These are phyloP conservation scores for Gryllus longicercus DNA, from an alignment of 2,888 invertebrate species.

Conservation along the genomic window DNA sequence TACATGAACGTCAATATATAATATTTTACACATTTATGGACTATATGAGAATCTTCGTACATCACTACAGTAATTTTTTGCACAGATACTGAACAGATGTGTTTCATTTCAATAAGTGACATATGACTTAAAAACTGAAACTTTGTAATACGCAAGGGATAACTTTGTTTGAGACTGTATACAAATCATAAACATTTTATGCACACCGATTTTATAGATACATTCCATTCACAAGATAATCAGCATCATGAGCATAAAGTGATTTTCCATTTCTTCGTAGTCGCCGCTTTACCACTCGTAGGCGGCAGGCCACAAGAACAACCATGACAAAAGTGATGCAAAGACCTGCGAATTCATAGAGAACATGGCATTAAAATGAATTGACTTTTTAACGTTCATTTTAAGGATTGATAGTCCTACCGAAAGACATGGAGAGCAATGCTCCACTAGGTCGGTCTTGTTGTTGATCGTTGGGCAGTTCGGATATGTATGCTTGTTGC, in stretches of 20 bases:
- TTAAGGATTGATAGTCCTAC: conserved; percentile 45
- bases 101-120: no score
- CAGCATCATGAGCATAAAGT: conserved; percentile 86
- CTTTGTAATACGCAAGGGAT: no score
- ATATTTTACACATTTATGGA: no score
- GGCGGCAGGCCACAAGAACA: conserved; percentile 75
- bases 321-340: conserved; percentile 76
- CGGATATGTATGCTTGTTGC: conserved; percentile 35
- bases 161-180: no score
- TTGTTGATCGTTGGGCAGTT: conserved; percentile 25
- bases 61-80: no score
- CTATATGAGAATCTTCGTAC: no score
- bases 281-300: conserved; percentile 71
- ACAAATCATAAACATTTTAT: background rate
- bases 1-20: no score
- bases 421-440: conserved; percentile 72
- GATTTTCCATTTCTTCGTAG: conserved; percentile 74
- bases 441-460: conserved; percentile 67
- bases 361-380: background rate
- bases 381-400: no score
- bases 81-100: no score
- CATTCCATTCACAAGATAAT: conserved; percentile 97
- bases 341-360: conserved; percentile 56
- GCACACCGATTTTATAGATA: conserved; percentile 64
- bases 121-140: no score